Evolutionary conservation across 2,888 invertebrate genomes (phyloP).

Genomic region (Chydorus sphaericus): DNA sequence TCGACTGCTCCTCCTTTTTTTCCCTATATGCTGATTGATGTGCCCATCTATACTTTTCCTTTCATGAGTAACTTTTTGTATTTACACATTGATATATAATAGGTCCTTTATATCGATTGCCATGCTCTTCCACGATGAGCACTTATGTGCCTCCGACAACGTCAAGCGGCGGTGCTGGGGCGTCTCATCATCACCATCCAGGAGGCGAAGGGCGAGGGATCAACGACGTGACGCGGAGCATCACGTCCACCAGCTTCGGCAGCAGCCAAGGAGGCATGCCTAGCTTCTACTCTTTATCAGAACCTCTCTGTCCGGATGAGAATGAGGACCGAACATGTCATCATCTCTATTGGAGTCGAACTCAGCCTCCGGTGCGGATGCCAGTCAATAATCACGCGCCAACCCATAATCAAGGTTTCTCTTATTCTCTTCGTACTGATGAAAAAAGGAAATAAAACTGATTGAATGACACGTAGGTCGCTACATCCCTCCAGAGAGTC

Average conservation of each 20-base stretch:
- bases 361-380: conserved; percentile 36
- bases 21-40: not conserved
- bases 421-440: no score
- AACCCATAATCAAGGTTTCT: conserved; percentile 13
- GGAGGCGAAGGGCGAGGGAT: not conserved
- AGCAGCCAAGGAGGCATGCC: not conserved
- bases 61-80: not conserved
- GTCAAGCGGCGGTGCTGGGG: not conserved
- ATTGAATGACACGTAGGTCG: no score
- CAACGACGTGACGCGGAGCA: not conserved
- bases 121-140: conserved; percentile 2
- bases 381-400: no score
- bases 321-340: not conserved
- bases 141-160: not conserved
- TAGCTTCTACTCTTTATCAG: not conserved
- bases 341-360: conserved; percentile 30
- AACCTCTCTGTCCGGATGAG: not conserved
- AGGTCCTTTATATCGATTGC: conserved; percentile 5
- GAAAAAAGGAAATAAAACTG: no score
- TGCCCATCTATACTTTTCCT: not conserved
- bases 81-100: not conserved
- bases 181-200: not conserved
- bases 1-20: not conserved
- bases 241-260: not conserved
- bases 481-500: no score